These are phyloP conservation scores for Pteria penguin DNA, from an alignment of 2,888 invertebrate genomes.

Conservation along the genomic window DNA sequence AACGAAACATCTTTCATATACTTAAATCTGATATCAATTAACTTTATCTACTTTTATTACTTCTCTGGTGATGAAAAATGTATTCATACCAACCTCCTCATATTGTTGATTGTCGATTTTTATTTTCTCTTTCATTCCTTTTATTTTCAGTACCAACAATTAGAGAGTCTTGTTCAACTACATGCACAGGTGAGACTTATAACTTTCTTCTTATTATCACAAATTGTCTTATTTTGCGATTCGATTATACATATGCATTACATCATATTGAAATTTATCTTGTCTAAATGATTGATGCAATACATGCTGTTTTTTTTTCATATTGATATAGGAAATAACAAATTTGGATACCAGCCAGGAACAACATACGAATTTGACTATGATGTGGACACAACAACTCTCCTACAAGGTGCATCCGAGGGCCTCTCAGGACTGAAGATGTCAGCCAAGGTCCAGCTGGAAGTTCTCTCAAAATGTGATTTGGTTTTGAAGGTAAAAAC, in stretches of 20 bases:
- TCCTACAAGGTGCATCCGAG: conserved; percentile 85
- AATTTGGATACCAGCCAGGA: conserved; percentile 82
- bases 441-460: conserved; percentile 78
- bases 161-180: conserved; percentile 54
- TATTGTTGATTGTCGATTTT: no score
- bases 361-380: conserved; percentile 90
- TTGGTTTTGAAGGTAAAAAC: conserved; percentile 79
- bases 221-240: no score
- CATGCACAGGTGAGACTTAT: conserved; percentile 63
- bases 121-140: conserved; percentile 2
- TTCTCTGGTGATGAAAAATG: no score
- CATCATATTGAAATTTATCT: no score
- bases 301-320: no score
- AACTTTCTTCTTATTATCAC: no score
- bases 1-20: no score
- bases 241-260: no score
- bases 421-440: conserved; percentile 80
- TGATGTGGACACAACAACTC: conserved; percentile 85
- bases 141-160: conserved; percentile 58
- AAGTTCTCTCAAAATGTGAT: conserved; percentile 80
- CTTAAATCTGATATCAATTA: no score
- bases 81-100: no score
- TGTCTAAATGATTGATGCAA: no score
- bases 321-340: conserved; percentile 74
- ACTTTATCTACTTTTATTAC: no score